Evolutionary conservation across 2,888 invertebrate genomes (phyloP).

Genomic region (Linhomoeus sp.): DNA sequence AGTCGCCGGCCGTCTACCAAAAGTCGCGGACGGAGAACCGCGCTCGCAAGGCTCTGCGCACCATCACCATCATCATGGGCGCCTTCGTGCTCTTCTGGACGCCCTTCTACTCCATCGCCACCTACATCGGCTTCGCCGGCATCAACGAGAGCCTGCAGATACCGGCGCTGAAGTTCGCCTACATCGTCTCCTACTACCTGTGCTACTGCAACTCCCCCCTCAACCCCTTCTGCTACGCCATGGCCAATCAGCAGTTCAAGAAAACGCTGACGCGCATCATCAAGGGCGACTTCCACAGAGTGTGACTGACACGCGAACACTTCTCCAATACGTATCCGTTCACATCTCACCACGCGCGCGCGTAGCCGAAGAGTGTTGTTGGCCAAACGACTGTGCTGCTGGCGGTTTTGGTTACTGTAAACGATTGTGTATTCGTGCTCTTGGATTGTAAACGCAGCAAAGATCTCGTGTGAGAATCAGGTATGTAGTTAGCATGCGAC

Average conservation of each 20-base stretch:
- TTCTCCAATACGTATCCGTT: too few species aligned
- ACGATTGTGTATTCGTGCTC: too few species aligned
- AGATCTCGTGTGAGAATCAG: too few species aligned
- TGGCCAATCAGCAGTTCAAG: constrained; percentile 97
- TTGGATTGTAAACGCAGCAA: too few species aligned
- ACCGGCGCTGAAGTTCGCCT: constrained; percentile 65
- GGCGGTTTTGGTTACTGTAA: too few species aligned
- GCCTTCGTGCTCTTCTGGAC: constrained; percentile 99
- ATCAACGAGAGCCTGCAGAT: constrained; percentile 47
- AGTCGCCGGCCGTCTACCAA: too few species aligned
- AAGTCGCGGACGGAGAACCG: constrained; percentile 95
- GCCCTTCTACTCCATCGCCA: constrained; percentile 85
- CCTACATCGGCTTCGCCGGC: constrained; percentile 86
- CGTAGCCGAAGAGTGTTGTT: too few species aligned
- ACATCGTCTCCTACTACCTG: constrained; percentile 87
- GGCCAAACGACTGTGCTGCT: too few species aligned
- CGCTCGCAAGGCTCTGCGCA: constrained; percentile 88
- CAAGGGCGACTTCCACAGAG: constrained; percentile 53
- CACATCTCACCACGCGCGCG: too few species aligned
- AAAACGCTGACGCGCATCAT: constrained; percentile 89
- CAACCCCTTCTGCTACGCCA: constrained; percentile 95
- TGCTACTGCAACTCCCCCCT: constrained; percentile 97
- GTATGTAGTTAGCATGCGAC: too few species aligned
- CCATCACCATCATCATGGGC: constrained; percentile 93
- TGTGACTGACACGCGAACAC: too few species aligned